These are phyloP conservation scores for Alces alces DNA, from an alignment of 2,113 vertebrate species.

Conservation along the genomic window DNA sequence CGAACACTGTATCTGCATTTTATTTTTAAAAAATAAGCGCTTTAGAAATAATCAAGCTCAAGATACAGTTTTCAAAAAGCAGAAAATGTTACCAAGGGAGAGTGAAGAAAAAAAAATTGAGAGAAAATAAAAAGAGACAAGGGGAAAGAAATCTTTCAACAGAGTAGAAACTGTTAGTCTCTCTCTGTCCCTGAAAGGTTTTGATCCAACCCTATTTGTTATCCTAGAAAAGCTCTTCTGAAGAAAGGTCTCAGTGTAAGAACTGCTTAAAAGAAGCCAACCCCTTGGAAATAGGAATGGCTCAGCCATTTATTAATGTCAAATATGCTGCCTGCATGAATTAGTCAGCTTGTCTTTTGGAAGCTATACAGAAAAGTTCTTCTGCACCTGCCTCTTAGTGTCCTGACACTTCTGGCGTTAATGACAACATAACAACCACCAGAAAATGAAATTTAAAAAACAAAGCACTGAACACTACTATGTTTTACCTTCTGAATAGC, in stretches of 20 bases:
- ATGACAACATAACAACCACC: constrained; percentile 30
- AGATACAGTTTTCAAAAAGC: constrained; percentile 43
- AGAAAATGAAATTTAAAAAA: constrained; percentile 14
- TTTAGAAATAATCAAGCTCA: constrained; percentile 10
- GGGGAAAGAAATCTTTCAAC: constrained; percentile 43
- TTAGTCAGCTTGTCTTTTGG: constrained; percentile 74
- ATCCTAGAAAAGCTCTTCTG: constrained; percentile 72
- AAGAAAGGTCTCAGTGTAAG: constrained; percentile 78
- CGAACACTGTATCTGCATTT: not conserved
- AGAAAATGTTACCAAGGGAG: constrained; percentile 40
- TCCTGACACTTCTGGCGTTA: constrained; percentile 53
- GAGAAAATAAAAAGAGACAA: constrained; percentile 2
- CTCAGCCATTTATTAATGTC: constrained; percentile 81
- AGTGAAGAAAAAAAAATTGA: not conserved
- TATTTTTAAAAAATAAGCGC: not conserved
- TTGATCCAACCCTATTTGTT: constrained; percentile 66
- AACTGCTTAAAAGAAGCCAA: constrained; percentile 73
- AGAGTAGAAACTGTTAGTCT: constrained; percentile 55
- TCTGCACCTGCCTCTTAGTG: constrained; percentile 75
- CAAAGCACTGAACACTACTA: not conserved
- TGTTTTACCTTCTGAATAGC: constrained; percentile 51
- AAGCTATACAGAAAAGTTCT: constrained; percentile 73
- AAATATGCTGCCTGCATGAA: constrained; percentile 76
- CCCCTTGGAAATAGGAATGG: constrained; percentile 66
- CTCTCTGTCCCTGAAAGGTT: constrained; percentile 62